phyloP scores from a whole-genome alignment of 1,140 invertebrate genomes.

The Bombyx mori region ASM3026992v2 NC_085129.1:11198001-11198500 shows the following conservation, averaged over 20 bases:
- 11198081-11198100: constrained; percentile 53
- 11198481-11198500: constrained; percentile 24
- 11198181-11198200: constrained; percentile 60
- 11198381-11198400: constrained; percentile 26
- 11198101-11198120: constrained; percentile 35
- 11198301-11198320: constrained; percentile 49
- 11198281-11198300: constrained; percentile 46
- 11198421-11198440: constrained; percentile 43
- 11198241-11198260: constrained; percentile 56
- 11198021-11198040: constrained; percentile 40
- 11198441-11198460: constrained; percentile 30
- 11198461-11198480: constrained; percentile 22
- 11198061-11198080: constrained; percentile 39
- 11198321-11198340: constrained; percentile 34
- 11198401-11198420: constrained; percentile 41
- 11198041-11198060: constrained; percentile 40
- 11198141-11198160: constrained; percentile 60
- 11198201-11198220: constrained; percentile 65
- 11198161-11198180: constrained; percentile 63
- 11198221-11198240: constrained; percentile 69
- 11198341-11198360: constrained; percentile 25
- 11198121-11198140: constrained; percentile 49
- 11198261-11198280: constrained; percentile 49
- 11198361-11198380: constrained; percentile 31
- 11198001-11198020: constrained; percentile 29